These are phyloP conservation scores for Rhineura floridana DNA, from an alignment of 2,113 vertebrate genomes.

Conservation along the genomic window DNA sequence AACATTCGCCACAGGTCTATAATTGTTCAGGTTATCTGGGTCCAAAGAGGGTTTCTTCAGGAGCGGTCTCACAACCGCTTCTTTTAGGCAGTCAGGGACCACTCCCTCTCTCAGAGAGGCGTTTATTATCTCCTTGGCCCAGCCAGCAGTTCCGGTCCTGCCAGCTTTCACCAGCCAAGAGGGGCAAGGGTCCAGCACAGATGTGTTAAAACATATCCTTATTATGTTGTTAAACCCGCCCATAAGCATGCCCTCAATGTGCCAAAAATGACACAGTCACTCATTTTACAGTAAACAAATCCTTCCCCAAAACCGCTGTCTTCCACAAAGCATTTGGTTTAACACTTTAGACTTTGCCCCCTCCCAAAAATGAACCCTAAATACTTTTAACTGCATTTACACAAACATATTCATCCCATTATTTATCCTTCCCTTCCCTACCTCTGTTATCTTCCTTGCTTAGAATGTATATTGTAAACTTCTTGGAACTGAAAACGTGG, in stretches of 20 bases:
- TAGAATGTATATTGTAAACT: neutral
- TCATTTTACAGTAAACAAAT: neutral
- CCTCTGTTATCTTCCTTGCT: neutral
- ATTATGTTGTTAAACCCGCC: constrained; percentile 51
- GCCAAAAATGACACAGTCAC: neutral
- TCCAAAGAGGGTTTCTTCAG: too few relatives aligned
- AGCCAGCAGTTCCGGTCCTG: too few relatives aligned
- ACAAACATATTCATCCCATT: neutral
- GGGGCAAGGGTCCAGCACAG: too few relatives aligned
- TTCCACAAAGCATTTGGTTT: neutral
- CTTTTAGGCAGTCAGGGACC: too few relatives aligned
- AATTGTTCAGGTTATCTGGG: too few relatives aligned
- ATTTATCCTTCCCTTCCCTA: neutral
- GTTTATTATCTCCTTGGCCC: too few relatives aligned
- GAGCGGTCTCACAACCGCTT: too few relatives aligned
- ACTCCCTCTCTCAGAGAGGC: too few relatives aligned
- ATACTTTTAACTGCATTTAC: neutral
- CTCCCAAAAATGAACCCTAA: neutral
- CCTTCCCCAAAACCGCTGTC: neutral
- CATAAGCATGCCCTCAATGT: neutral
- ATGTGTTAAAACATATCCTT: constrained; percentile 57
- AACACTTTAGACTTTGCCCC: neutral
- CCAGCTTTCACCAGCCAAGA: too few relatives aligned
- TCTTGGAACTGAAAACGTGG: too few relatives aligned
- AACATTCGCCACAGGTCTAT: too few relatives aligned